Evolutionary conservation across 2,113 vertebrate genomes (phyloP).

Genomic region (Nibea coibor): DNA sequence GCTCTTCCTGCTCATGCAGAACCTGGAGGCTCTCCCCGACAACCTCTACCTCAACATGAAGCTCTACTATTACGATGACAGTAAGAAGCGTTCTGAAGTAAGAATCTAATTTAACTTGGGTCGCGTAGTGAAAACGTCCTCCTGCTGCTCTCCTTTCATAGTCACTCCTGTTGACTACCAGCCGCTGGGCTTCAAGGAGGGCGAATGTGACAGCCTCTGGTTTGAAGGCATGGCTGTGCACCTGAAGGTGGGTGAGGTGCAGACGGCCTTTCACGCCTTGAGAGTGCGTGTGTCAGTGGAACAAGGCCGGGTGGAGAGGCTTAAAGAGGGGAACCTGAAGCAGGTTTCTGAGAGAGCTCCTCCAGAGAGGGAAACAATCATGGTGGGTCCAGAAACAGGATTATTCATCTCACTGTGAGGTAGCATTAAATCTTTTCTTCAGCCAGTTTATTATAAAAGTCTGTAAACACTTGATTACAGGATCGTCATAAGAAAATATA

Average conservation of each 20-base stretch:
- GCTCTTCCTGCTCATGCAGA: constrained; percentile 95
- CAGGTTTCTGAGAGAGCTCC: neutral
- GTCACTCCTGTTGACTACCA: constrained; percentile 94
- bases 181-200: constrained; percentile 94
- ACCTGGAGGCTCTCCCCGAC: constrained; percentile 87
- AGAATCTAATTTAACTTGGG: neutral
- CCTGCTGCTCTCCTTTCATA: constrained; percentile 57
- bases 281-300: constrained; percentile 90
- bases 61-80: constrained; percentile 95
- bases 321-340: constrained; percentile 66
- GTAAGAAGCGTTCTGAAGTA: constrained; percentile 70
- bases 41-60: constrained; percentile 94
- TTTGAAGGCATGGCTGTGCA: constrained; percentile 90
- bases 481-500: constrained; percentile 5
- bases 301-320: constrained; percentile 66
- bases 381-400: constrained; percentile 24
- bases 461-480: constrained; percentile 49
- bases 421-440: neutral
- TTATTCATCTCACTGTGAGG: neutral
- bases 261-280: constrained; percentile 89
- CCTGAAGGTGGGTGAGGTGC: constrained; percentile 91
- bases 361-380: neutral
- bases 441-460: neutral
- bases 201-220: constrained; percentile 84
- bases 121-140: neutral